Evolutionary conservation across 2,113 vertebrate species (phyloP), one percentile per base, ranked within the genome.

Genomic region (Macrotis lagotis): DNA sequence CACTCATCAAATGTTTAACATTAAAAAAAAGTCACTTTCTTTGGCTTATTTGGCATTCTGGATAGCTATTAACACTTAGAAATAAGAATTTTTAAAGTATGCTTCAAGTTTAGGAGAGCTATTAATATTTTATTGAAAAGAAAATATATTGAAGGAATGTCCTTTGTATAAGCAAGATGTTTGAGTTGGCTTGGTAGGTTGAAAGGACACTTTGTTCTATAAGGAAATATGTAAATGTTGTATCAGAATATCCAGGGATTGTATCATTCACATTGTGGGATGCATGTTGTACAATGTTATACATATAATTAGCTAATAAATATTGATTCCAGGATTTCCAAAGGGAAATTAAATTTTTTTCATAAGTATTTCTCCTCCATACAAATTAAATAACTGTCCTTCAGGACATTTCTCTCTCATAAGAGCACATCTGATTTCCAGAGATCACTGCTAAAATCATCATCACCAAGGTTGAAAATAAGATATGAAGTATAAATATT

Each of bases 291-390:
- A 22, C 14, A 83, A 83, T 44, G 66, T 44, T 31, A 59, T 59
- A 59, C 28, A 59, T 59, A 28, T 90, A 92, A 92, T 24, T 93
- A 25, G 88, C 96, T 28, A 90, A 66, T 92, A 28, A 92, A 91
- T 96, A 94, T 48, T 92, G 88, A 97, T 96, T 94, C 92, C 91
- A 44, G 93, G 93, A 96, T 95, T 66, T 59, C 44, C 51, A 92
- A 93, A 96, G 93, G n/a, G 55, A 94, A 97, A 48, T 92, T 50
- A 22, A 88, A 92, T 52, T 51, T 88, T 5, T 90, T 91, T 94
- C 91, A 52, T 94, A 83, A 83, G 66, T 83, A 83, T 83, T 83
- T 83, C 31, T 74, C 37, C 44, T 83, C 19, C 28, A 59, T 31
- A 59, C 66, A 83, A 44, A 83, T 83, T n/a, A 83, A 83, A 7